These are phyloP conservation scores for Agonopterix arenella DNA, from an alignment of 2,888 invertebrate species.

Conservation along the genomic window DNA sequence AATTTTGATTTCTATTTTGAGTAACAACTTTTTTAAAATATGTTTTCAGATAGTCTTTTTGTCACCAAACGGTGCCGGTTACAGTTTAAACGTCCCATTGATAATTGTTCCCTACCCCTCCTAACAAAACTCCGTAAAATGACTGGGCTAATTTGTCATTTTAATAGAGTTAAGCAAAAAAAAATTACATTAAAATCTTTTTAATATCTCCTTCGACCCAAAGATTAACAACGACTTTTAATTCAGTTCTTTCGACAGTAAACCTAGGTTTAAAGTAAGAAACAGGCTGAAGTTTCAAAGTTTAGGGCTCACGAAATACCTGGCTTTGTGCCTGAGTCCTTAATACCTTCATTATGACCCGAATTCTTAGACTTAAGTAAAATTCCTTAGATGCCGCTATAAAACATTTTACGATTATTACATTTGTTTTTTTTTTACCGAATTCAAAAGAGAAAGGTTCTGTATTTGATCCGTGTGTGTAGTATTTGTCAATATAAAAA, in stretches of 20 bases:
- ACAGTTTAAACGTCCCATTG: too few species aligned
- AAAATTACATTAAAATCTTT: not conserved
- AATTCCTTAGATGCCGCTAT: slow-evolving; percentile 1
- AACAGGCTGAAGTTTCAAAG: not conserved
- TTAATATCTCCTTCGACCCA: not conserved
- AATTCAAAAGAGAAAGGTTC: too few species aligned
- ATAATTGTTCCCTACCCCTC: too few species aligned
- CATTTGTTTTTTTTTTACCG: not conserved
- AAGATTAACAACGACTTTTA: not conserved
- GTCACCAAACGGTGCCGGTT: too few species aligned
- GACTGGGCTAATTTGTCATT: too few species aligned
- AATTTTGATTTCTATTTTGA: too few species aligned
- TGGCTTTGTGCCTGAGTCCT: not conserved
- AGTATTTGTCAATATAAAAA: too few species aligned
- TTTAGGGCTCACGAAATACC: not conserved
- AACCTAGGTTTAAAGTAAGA: not conserved
- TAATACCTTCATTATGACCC: slow-evolving; percentile 1
- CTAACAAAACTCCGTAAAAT: too few species aligned
- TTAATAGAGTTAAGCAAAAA: too few species aligned
- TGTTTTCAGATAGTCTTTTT: too few species aligned
- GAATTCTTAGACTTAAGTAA: slow-evolving; percentile 4
- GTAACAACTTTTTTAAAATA: too few species aligned
- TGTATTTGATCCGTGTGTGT: too few species aligned
- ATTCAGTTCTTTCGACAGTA: not conserved
- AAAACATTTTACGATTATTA: not conserved